phyloP scores from a whole-genome alignment of 2,888 invertebrate genomes.

The Thalpophila matura region DNA sequence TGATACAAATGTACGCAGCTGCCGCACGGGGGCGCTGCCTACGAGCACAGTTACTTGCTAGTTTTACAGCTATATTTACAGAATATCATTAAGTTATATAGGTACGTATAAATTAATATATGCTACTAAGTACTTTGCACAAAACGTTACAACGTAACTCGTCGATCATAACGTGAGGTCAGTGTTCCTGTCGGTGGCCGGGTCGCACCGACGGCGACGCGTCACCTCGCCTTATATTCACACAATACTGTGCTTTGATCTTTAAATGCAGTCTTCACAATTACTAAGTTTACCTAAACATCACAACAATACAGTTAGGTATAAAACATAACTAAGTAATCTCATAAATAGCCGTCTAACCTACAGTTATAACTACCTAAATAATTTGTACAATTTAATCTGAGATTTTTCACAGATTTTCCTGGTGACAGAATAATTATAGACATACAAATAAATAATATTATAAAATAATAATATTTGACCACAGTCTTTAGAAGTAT shows the following conservation, averaged over 20 bases:
- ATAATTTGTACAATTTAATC: conserved; percentile 90
- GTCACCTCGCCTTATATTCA: conserved; percentile 30
- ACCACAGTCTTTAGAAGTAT: conserved; percentile 87
- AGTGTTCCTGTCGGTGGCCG: conserved; percentile 56
- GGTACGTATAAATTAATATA: conserved; percentile 89
- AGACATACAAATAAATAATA: conserved; percentile 89
- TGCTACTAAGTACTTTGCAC: conserved; percentile 91
- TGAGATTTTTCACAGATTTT: conserved; percentile 79
- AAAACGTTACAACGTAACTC: conserved; percentile 85
- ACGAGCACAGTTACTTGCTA: conserved; percentile 62
- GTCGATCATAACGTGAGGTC: conserved; percentile 81
- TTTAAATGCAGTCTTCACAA: conserved; percentile 88
- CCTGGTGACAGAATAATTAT: conserved; percentile 83
- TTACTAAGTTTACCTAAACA: conserved; percentile 81
- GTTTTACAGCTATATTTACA: conserved; percentile 85
- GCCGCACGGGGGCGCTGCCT: conserved; percentile 70
- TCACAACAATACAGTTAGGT: conserved; percentile 87
- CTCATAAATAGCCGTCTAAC: conserved; percentile 88
- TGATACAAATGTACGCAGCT: conserved; percentile 78
- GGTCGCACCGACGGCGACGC: conserved; percentile 2
- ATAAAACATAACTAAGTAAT: conserved; percentile 85
- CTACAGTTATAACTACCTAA: conserved; percentile 82
- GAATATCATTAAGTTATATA: conserved; percentile 81
- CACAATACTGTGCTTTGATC: conserved; percentile 80
- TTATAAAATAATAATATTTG: conserved; percentile 87